phyloP scores from a whole-genome alignment of 1,140 invertebrate genomes.

The Bilobella aurantiaca region DNA sequence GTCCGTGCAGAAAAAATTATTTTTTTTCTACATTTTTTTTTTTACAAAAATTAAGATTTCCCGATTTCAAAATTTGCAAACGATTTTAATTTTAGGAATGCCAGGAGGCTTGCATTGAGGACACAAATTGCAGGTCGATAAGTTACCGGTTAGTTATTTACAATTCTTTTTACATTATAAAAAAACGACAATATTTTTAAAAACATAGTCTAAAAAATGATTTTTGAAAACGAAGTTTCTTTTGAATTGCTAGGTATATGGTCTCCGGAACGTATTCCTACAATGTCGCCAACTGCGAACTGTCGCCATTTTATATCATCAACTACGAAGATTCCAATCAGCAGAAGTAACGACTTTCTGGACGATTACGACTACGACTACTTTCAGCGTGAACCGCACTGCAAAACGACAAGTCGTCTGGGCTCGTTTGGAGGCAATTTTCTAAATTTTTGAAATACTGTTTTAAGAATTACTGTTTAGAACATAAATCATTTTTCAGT shows the following conservation, averaged over 20 bases:
- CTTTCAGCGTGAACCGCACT: constrained; percentile 33
- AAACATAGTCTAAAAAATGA: too few relatives aligned
- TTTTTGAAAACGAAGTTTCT: too few relatives aligned
- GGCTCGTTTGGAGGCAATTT: constrained; percentile 25
- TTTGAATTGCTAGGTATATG: constrained; percentile 25
- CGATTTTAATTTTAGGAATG: constrained; percentile 8
- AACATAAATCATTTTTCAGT: too few relatives aligned
- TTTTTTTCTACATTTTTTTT: background rate
- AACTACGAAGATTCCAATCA: constrained; percentile 11
- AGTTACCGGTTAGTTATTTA: constrained; percentile 30
- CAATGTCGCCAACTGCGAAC: constrained; percentile 31
- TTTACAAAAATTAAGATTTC: background rate
- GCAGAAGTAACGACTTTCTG: constrained; percentile 24
- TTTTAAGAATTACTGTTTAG: too few relatives aligned
- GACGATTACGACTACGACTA: constrained; percentile 35
- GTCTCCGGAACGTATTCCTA: constrained; percentile 16
- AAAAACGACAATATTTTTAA: too few relatives aligned
- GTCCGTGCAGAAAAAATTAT: background rate
- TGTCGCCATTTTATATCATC: constrained; percentile 26
- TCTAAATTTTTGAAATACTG: background rate
- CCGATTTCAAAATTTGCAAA: too few relatives aligned
- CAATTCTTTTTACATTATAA: too few relatives aligned
- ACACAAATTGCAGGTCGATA: constrained; percentile 23
- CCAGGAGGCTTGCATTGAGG: constrained; percentile 32
- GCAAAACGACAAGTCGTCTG: constrained; percentile 28